phyloP scores from a whole-genome alignment of 2,888 invertebrate genomes.

The Oeneis ivallda region DNA sequence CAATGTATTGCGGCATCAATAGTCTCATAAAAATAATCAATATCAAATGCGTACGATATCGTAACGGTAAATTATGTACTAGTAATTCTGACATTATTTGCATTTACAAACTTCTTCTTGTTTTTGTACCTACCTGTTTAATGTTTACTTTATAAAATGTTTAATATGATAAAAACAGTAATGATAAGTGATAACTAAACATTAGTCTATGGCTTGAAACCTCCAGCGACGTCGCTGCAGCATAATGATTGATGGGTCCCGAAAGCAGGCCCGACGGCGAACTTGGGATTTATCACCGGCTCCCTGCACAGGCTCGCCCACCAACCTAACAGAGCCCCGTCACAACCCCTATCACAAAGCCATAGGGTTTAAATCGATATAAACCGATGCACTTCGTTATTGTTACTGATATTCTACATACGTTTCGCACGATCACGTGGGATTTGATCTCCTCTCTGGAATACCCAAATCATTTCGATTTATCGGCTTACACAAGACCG shows the following conservation, averaged over 20 bases:
- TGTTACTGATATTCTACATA: constrained; percentile 50
- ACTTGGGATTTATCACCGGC: constrained; percentile 72
- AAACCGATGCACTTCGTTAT: background rate
- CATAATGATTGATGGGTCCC: constrained; percentile 76
- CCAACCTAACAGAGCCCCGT: constrained; percentile 27
- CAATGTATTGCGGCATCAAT: too few relatives aligned
- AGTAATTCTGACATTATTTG: too few relatives aligned
- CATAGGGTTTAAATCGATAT: constrained; percentile 26
- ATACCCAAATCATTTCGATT: constrained; percentile 36
- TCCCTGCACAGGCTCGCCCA: constrained; percentile 54
- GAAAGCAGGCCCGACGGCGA: constrained; percentile 76
- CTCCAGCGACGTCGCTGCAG: constrained; percentile 64
- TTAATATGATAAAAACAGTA: background rate
- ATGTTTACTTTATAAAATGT: background rate
- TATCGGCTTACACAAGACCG: constrained; percentile 8
- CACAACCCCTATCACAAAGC: constrained; percentile 22
- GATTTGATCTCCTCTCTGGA: constrained; percentile 36
- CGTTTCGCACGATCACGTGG: constrained; percentile 50
- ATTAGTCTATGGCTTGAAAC: constrained; percentile 51
- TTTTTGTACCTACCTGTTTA: background rate
- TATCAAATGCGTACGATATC: too few relatives aligned
- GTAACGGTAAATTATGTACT: too few relatives aligned
- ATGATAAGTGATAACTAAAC: constrained; percentile 8
- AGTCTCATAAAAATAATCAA: too few relatives aligned
- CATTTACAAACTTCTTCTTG: too few relatives aligned